Evolutionary conservation across 37 sponge, comb jelly and placozoan genomes (phyloP).

Genomic region (Ianthella basta): DNA sequence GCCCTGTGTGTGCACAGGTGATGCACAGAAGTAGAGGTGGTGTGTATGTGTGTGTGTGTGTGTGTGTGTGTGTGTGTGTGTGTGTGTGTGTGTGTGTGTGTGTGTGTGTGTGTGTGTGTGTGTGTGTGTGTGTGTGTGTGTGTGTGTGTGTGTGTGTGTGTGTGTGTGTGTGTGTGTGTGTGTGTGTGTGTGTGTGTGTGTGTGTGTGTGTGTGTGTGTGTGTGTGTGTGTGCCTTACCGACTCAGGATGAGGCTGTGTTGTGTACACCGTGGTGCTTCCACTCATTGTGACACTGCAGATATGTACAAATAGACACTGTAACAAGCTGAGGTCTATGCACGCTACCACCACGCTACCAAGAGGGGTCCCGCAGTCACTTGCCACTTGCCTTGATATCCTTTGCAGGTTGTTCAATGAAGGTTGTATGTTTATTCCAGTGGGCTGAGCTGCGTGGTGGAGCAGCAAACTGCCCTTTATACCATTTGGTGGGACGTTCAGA

Average conservation of each 20-base stretch:
- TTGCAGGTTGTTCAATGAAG: background rate
- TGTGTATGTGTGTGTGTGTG: background rate
- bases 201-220: slow-evolving; percentile 26
- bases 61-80: slow-evolving; percentile 22
- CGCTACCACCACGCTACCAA: background rate
- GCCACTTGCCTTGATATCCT: too few relatives aligned
- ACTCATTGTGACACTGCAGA: background rate
- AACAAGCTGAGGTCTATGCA: background rate
- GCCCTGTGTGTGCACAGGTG: background rate
- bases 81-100: slow-evolving; percentile 7
- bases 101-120: slow-evolving; percentile 35
- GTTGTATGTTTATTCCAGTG: slow-evolving; percentile 46
- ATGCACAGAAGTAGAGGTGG: background rate
- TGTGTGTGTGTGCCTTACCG: slow-evolving; percentile 12
- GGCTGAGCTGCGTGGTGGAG: too few relatives aligned
- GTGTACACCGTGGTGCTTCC: background rate
- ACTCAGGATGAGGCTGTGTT: background rate
- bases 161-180: background rate
- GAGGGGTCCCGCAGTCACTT: background rate
- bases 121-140: slow-evolving; percentile 14
- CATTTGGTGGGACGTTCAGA: too few relatives aligned
- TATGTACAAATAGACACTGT: background rate
- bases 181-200: slow-evolving; percentile 22
- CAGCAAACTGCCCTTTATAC: too few relatives aligned
- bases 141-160: slow-evolving; percentile 1